A percentile compares a stretch with the other conserved stretches of the same genome.
Evolutionary conservation across 2,797 vertebrate species (phyloP).

Genomic region (Limosa lapponica): DNA sequence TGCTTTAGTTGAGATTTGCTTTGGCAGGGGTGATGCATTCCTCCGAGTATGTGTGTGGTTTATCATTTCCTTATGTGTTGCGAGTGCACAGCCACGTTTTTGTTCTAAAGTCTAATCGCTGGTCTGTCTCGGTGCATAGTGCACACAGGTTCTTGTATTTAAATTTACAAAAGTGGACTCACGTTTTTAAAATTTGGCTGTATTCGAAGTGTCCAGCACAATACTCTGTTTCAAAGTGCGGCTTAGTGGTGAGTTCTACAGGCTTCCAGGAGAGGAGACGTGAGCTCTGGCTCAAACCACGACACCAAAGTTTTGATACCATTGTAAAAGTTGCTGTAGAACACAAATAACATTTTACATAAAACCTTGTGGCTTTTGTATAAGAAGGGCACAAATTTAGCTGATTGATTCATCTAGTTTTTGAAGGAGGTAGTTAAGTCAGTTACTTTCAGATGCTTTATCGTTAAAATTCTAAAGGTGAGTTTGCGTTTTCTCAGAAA

Average conservation of each 20-base stretch:
- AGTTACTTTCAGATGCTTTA: neutral
- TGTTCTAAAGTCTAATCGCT: neutral
- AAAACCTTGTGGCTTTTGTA: neutral
- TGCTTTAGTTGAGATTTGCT: neutral
- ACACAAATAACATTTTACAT: neutral
- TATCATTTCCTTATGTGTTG: neutral
- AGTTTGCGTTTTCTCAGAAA: conserved; percentile 2
- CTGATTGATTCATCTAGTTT: neutral
- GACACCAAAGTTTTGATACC: conserved; percentile 17
- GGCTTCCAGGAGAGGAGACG: neutral
- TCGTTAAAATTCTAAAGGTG: conserved; percentile 24
- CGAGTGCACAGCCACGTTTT: neutral
- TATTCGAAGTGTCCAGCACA: neutral
- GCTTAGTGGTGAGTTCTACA: neutral
- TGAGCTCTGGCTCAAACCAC: neutral
- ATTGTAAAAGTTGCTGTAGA: conserved; percentile 17
- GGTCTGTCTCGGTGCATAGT: neutral
- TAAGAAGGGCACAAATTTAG: neutral
- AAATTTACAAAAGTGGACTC: conserved; percentile 13
- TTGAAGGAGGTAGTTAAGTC: neutral
- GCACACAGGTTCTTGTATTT: neutral
- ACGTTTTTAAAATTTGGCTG: neutral
- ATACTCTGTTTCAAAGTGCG: neutral
- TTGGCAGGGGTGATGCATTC: neutral
- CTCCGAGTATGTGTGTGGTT: neutral